A percentile compares a stretch with the other conserved stretches of the same genome.
phyloP scores from a whole-genome alignment of 92 coral and sea anemone species.

The Phenganax marumi region DNA sequence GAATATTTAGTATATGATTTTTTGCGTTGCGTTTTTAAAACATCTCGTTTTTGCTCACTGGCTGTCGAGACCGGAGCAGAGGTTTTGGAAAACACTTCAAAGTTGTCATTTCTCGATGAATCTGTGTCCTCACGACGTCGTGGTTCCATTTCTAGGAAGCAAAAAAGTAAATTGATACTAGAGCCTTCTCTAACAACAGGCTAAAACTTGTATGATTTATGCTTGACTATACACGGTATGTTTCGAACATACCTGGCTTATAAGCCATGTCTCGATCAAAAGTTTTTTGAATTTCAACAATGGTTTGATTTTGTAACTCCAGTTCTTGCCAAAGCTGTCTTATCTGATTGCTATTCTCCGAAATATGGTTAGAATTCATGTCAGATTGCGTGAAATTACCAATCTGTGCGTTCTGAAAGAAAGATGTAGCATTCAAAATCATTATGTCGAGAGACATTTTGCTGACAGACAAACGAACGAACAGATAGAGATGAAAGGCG shows the following conservation, averaged over 20 bases:
- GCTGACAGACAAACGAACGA: too few species aligned
- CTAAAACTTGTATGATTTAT: background rate
- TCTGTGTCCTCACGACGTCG: background rate
- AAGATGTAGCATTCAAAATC: too few species aligned
- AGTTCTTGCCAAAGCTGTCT: conserved; percentile 26
- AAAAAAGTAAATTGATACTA: background rate
- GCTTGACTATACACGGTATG: background rate
- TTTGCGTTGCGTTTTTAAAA: background rate
- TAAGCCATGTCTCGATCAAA: background rate
- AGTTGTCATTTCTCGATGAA: background rate
- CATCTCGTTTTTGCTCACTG: conserved; percentile 9
- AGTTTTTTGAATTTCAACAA: background rate
- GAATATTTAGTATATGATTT: conserved; percentile 20
- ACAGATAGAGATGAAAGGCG: background rate
- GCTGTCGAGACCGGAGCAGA: background rate
- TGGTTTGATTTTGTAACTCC: conserved; percentile 24
- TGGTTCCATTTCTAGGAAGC: background rate
- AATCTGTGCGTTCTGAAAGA: background rate
- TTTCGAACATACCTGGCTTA: conserved; percentile 13
- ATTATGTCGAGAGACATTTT: too few species aligned
- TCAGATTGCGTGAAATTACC: background rate
- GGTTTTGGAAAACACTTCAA: conserved; percentile 6
- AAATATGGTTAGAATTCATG: conserved; percentile 3
- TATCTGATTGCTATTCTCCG: conserved; percentile 13
- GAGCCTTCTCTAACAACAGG: background rate